phyloP scores from a whole-genome alignment of 2,888 invertebrate species.

The Troides oblongomaculatus region DNA sequence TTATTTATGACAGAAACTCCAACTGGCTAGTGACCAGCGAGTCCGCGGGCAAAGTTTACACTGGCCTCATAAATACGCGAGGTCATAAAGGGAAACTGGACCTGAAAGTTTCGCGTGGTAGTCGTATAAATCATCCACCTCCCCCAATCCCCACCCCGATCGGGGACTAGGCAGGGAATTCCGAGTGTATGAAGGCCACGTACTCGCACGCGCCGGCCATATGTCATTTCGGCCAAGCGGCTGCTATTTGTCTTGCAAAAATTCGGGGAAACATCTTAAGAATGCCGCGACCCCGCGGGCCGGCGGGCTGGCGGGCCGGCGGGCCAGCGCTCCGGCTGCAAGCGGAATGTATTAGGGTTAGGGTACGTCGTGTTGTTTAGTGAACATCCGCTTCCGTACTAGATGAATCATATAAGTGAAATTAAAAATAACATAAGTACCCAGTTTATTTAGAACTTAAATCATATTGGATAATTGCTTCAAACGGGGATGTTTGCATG shows the following conservation, averaged over 20 bases:
- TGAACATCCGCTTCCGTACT: constrained; percentile 26
- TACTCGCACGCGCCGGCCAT: constrained; percentile 56
- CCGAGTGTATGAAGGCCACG: constrained; percentile 57
- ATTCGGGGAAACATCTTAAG: constrained; percentile 66
- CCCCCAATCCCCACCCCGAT: constrained; percentile 24
- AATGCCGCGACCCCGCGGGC: constrained; percentile 53
- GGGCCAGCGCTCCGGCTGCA: constrained; percentile 33
- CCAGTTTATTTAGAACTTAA: no score
- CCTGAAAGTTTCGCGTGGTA: constrained; percentile 40
- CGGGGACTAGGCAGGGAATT: constrained; percentile 48
- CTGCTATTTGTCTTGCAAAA: constrained; percentile 76
- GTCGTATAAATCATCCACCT: constrained; percentile 49
- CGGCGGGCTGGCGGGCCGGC: constrained; percentile 5
- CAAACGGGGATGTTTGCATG: no score
- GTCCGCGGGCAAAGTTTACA: constrained; percentile 48
- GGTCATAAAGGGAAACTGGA: constrained; percentile 55
- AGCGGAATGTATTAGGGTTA: constrained; percentile 37
- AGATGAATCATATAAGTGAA: not conserved
- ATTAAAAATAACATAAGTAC: not conserved
- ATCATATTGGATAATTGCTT: no score
- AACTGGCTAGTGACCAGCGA: constrained; percentile 1
- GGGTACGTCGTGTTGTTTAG: constrained; percentile 33
- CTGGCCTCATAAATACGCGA: constrained; percentile 58
- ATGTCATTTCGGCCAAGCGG: constrained; percentile 74
- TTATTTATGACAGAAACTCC: constrained; percentile 9